Evolutionary conservation across 2,888 invertebrate genomes (phyloP).

Genomic region (Thecophora atra): DNA sequence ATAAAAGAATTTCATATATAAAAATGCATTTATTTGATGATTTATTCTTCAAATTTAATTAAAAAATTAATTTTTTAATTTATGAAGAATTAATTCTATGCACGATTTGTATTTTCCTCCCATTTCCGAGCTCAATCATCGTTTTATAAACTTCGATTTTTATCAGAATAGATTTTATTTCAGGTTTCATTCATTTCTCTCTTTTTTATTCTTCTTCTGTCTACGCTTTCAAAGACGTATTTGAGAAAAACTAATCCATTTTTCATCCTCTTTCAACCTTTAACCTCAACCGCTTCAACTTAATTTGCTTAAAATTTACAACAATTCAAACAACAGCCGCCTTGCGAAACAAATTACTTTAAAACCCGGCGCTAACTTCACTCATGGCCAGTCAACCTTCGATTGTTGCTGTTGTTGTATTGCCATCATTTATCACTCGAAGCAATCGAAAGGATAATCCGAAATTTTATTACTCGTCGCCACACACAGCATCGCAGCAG

Average conservation of each 20-base stretch:
- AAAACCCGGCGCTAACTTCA: conserved; percentile 34
- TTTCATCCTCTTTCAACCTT: neutral
- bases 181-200: neutral
- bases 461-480: conserved; percentile 21
- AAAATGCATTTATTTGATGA: too few relatives aligned
- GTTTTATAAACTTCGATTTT: neutral
- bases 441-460: conserved; percentile 34
- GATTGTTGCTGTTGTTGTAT: neutral
- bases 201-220: neutral
- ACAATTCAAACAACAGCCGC: neutral
- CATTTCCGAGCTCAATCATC: neutral
- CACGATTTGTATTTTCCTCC: too few relatives aligned
- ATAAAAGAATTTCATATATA: too few relatives aligned
- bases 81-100: too few relatives aligned
- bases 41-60: too few relatives aligned
- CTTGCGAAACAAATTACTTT: conserved; percentile 25
- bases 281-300: neutral
- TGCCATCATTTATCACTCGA: conserved; percentile 29
- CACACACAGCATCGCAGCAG: neutral
- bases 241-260: neutral
- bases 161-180: neutral
- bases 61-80: too few relatives aligned
- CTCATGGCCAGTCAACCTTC: neutral
- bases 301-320: neutral
- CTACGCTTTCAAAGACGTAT: too few relatives aligned